Evolutionary conservation across 2,888 invertebrate genomes (phyloP).

Genomic region (Eudasyphora cyanicolor): DNA sequence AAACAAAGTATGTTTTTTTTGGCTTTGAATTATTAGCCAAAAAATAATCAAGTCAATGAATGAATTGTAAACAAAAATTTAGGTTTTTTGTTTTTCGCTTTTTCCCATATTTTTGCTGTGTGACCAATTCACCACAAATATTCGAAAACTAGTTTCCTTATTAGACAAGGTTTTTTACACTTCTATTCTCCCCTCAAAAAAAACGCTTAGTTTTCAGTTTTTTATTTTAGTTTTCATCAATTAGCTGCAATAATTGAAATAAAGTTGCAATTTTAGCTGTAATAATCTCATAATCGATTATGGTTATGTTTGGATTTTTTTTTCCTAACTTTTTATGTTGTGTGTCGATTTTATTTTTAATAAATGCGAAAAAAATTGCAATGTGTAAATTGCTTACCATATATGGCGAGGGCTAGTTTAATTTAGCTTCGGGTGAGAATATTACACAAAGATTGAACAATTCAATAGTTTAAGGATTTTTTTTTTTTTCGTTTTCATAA

Average conservation of each 20-base stretch:
- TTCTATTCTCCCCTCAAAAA: not conserved
- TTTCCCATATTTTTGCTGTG: slow-evolving; percentile 10
- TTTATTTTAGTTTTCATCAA: not conserved
- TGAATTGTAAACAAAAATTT: not conserved
- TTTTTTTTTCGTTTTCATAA: not conserved
- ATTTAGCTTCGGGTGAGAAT: slow-evolving; percentile 55
- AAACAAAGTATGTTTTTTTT: slow-evolving; percentile 47
- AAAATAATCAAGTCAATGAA: slow-evolving; percentile 34
- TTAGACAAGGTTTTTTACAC: slow-evolving; percentile 54
- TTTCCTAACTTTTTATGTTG: not conserved
- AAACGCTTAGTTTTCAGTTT: not conserved
- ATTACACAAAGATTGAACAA: too few species aligned
- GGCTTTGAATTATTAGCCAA: slow-evolving; percentile 51
- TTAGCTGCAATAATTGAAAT: slow-evolving; percentile 15
- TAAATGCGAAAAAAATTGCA: slow-evolving; percentile 39
- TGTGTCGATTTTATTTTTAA: not conserved
- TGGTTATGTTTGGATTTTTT: not conserved
- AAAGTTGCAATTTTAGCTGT: slow-evolving; percentile 22
- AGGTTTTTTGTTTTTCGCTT: not conserved
- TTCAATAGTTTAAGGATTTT: not conserved
- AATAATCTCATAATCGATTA: slow-evolving; percentile 33
- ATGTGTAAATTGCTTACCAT: slow-evolving; percentile 61
- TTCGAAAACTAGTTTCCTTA: slow-evolving; percentile 61
- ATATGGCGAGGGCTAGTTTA: slow-evolving; percentile 53
- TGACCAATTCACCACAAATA: not conserved